Evolutionary conservation across 53 echinoderm and acorn worm genomes (phyloP).

Genomic region (Stichopus horrens): DNA sequence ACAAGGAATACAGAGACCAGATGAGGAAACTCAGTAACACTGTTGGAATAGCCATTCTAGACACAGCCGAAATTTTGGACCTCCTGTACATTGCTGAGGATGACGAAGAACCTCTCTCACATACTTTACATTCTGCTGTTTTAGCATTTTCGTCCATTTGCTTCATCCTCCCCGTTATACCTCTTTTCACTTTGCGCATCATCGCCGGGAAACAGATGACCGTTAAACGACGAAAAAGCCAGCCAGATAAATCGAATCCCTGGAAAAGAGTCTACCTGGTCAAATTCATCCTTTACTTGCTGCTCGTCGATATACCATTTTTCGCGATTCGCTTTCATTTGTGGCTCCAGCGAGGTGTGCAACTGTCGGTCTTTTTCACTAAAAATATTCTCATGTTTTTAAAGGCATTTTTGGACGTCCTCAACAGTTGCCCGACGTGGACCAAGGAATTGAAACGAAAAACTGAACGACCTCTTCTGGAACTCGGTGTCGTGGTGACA

Average conservation of each 20-base stretch:
- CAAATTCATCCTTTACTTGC: constrained; percentile 69
- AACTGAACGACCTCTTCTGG: constrained; percentile 63
- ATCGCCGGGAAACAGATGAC: constrained; percentile 61
- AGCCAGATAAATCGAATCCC: constrained; percentile 50
- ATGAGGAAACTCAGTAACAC: constrained; percentile 73
- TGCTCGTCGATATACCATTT: constrained; percentile 78
- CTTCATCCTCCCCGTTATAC: constrained; percentile 72
- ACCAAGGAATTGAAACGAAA: constrained; percentile 39
- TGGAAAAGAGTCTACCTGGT: constrained; percentile 77
- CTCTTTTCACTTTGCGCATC: constrained; percentile 75
- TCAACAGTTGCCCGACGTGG: constrained; percentile 52
- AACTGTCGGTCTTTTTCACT: constrained; percentile 78
- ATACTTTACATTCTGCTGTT: constrained; percentile 65
- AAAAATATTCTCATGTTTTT: constrained; percentile 90
- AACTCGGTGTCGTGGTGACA: constrained; percentile 79
- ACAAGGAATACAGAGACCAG: constrained; percentile 66
- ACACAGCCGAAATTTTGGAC: constrained; percentile 80
- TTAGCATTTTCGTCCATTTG: constrained; percentile 82
- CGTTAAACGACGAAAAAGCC: constrained; percentile 45
- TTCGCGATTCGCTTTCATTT: constrained; percentile 81
- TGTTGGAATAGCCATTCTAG: constrained; percentile 76
- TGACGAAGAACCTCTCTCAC: constrained; percentile 54
- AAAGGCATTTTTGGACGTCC: constrained; percentile 53
- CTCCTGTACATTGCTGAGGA: constrained; percentile 53
- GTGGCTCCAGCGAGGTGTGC: constrained; percentile 69